Percentiles rank a stretch among this genome's conserved stretches.
These are phyloP conservation scores for Trachurus trachurus DNA, from an alignment of 2,797 vertebrate species.

Conservation along the genomic window DNA sequence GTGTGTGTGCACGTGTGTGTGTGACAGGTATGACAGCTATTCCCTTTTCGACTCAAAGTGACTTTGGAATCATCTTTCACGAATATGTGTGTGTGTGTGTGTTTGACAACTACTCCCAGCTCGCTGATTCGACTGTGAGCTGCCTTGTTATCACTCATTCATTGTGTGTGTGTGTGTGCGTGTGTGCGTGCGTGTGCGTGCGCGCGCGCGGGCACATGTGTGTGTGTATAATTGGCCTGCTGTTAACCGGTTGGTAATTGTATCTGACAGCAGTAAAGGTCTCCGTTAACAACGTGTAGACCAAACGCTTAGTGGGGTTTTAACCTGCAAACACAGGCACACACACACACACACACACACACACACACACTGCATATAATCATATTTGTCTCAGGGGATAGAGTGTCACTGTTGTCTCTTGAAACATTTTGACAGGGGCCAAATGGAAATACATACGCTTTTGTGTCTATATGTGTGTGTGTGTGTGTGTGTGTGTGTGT, in stretches of 20 bases:
- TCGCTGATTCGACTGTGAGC: not conserved
- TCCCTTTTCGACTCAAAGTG: too few relatives aligned
- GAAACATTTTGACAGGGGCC: conserved; percentile 57
- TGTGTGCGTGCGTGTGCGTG: conserved; percentile 16
- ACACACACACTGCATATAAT: conserved; percentile 28
- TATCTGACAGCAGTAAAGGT: conserved; percentile 71
- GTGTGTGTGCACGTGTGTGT: not conserved
- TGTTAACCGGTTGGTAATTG: conserved; percentile 65
- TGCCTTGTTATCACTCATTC: too few relatives aligned
- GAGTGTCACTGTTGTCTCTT: conserved; percentile 41
- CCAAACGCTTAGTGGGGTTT: conserved; percentile 58
- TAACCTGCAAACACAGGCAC: conserved; percentile 49
- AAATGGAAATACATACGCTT: conserved; percentile 43
- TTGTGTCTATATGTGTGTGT: not conserved
- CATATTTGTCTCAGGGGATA: conserved; percentile 51
- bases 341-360: conserved; percentile 1
- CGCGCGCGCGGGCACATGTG: not conserved
- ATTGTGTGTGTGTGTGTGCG: conserved; percentile 11
- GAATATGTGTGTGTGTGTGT: conserved; percentile 5
- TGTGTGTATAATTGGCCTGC: conserved; percentile 55
- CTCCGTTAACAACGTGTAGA: conserved; percentile 49
- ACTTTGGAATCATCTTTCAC: too few relatives aligned
- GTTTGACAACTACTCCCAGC: conserved; percentile 54
- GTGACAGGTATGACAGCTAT: too few relatives aligned
- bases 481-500: too few relatives aligned